A percentile compares a stretch with the other conserved stretches of the same genome.
Conservation (phyloP, 2,113 vertebrate species). For the Solea solea region DNA sequence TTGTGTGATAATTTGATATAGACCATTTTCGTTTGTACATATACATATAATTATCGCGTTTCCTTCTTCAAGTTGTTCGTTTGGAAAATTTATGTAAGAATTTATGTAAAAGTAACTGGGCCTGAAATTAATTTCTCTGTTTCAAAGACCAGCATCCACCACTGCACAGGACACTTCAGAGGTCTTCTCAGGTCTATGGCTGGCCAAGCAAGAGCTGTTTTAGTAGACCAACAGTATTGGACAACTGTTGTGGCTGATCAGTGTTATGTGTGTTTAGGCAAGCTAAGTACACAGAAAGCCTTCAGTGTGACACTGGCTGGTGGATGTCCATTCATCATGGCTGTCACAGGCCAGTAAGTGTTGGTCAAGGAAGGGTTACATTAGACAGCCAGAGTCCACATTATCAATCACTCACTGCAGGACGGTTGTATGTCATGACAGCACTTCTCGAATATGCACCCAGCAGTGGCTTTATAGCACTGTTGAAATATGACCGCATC, state of each 20-base stretch:
- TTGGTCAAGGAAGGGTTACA: slow-evolving; percentile 43
- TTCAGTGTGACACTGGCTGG: slow-evolving; percentile 55
- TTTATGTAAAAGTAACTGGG: no score
- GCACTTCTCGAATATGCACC: neutral
- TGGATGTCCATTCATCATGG: slow-evolving; percentile 66
- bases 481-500: neutral
- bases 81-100: no score
- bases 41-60: no score
- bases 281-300: slow-evolving; percentile 30
- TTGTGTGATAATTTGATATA: no score
- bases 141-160: no score
- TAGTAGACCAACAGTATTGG: neutral
- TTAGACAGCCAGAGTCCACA: slow-evolving; percentile 34
- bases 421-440: slow-evolving; percentile 15
- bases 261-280: slow-evolving; percentile 3
- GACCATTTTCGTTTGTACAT: no score
- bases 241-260: neutral
- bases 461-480: neutral
- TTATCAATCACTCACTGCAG: slow-evolving; percentile 56
- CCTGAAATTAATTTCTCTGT: no score
- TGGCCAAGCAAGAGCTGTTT: neutral
- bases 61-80: no score
- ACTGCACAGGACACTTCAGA: neutral
- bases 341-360: slow-evolving; percentile 59
- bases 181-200: neutral